Evolutionary conservation across 2,888 invertebrate species (phyloP).

Genomic region (Philereme vetulata): DNA sequence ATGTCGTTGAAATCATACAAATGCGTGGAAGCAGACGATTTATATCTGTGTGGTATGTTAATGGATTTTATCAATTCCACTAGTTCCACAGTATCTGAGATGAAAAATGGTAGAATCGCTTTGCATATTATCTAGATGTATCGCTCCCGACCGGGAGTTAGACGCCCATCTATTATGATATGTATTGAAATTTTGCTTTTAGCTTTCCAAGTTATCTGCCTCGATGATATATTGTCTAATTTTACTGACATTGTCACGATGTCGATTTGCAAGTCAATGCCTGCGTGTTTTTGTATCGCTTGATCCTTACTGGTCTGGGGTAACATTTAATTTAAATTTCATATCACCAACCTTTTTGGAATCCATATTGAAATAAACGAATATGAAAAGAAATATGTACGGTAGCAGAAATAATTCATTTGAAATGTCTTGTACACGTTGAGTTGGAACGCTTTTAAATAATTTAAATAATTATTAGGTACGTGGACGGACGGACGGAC

Average conservation of each 20-base stretch:
- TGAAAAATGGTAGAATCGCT: conserved; percentile 59
- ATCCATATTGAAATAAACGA: conserved; percentile 1
- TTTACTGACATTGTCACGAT: conserved; percentile 29
- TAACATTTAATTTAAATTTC: background rate
- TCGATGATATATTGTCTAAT: conserved; percentile 36
- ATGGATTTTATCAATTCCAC: conserved; percentile 65
- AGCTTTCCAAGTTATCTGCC: conserved; percentile 35
- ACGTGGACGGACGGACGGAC: conserved; percentile 44
- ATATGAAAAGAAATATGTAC: conserved; percentile 10
- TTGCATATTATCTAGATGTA: conserved; percentile 53
- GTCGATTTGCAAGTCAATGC: conserved; percentile 25
- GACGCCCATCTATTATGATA: conserved; percentile 45
- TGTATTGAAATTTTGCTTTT: conserved; percentile 41
- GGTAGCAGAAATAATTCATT: conserved; percentile 35
- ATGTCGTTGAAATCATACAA: conserved; percentile 52
- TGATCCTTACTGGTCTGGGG: background rate
- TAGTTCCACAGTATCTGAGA: conserved; percentile 48
- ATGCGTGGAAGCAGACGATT: conserved; percentile 60
- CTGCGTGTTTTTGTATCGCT: conserved; percentile 8
- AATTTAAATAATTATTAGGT: conserved; percentile 64
- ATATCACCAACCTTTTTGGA: conserved; percentile 1
- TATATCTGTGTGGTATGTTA: conserved; percentile 61
- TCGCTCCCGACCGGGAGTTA: conserved; percentile 41
- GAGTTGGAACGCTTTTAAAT: conserved; percentile 53
- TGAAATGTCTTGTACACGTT: conserved; percentile 36